Conservation (phyloP, 2,888 invertebrate species). For the Clitarchus hookeri region DNA sequence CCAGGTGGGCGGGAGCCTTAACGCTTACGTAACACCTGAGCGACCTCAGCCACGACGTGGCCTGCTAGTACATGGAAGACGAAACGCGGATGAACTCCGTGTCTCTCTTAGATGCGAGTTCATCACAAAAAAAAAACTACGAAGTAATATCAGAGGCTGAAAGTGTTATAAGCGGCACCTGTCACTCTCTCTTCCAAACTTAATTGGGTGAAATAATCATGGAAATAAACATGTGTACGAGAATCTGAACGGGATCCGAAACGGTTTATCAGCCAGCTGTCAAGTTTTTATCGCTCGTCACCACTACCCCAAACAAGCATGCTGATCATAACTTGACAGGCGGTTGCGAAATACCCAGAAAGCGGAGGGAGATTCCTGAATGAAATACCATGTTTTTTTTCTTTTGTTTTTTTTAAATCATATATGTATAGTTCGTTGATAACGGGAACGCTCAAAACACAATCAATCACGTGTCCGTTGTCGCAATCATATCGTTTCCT, state of each 20-base stretch:
- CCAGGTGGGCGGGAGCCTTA: too few relatives aligned
- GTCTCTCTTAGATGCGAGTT: too few relatives aligned
- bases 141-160: too few relatives aligned
- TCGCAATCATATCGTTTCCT: not conserved
- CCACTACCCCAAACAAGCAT: not conserved
- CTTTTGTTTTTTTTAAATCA: not conserved
- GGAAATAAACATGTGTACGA: not conserved
- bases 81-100: too few relatives aligned
- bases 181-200: too few relatives aligned
- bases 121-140: too few relatives aligned
- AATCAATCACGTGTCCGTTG: not conserved
- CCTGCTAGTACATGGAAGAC: too few relatives aligned
- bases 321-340: not conserved
- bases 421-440: not conserved
- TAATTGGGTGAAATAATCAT: too few relatives aligned
- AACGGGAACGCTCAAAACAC: not conserved
- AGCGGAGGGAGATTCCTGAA: not conserved
- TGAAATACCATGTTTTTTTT: not conserved
- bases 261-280: constrained; percentile 5
- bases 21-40: too few relatives aligned
- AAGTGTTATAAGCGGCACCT: too few relatives aligned
- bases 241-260: not conserved
- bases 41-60: too few relatives aligned
- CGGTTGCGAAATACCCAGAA: not conserved
- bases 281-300: not conserved